A percentile compares a stretch with the other conserved stretches of the same genome.
These are phyloP conservation scores for Calliscelio sp. DNA, from an alignment of 2,888 invertebrate genomes.

Conservation along the genomic window DNA sequence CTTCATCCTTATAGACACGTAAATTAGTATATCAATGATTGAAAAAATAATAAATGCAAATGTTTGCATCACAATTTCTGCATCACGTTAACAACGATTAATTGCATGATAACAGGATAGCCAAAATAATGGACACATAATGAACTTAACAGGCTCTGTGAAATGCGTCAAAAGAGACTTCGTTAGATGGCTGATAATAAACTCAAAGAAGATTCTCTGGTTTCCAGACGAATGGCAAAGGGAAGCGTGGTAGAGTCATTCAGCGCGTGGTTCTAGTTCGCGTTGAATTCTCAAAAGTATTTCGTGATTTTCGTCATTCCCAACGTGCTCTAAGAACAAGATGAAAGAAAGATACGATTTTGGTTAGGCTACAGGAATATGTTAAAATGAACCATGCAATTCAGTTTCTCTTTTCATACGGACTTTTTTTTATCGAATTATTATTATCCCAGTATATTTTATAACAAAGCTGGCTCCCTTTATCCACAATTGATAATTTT, in stretches of 20 bases:
- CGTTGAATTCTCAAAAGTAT: constrained; percentile 58
- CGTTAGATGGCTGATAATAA: constrained; percentile 43
- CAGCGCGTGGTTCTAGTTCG: constrained; percentile 31
- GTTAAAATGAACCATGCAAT: constrained; percentile 13
- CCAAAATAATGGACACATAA: constrained; percentile 19
- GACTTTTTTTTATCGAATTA: constrained; percentile 43
- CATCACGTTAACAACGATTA: constrained; percentile 3
- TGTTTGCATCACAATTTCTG: background rate
- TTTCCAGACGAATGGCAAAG: constrained; percentile 24
- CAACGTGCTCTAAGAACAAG: constrained; percentile 34
- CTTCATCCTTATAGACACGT: no score
- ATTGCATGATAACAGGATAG: constrained; percentile 1
- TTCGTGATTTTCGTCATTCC: constrained; percentile 31
- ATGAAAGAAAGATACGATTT: constrained; percentile 48
- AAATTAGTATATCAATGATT: no score
- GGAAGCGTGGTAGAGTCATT: constrained; percentile 38
- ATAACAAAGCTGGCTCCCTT: background rate
- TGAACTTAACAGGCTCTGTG: constrained; percentile 14
- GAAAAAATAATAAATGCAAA: background rate
- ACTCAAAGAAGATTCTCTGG: constrained; percentile 49
- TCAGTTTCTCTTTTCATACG: constrained; percentile 12
- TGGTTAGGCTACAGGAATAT: constrained; percentile 40
- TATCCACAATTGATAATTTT: background rate
- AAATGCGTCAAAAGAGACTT: constrained; percentile 37
- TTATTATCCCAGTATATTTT: constrained; percentile 6